Evolutionary conservation across 2,113 vertebrate species (phyloP), one percentile per base, ranked within the genome.

Genomic region (Pachyramphus minor): DNA sequence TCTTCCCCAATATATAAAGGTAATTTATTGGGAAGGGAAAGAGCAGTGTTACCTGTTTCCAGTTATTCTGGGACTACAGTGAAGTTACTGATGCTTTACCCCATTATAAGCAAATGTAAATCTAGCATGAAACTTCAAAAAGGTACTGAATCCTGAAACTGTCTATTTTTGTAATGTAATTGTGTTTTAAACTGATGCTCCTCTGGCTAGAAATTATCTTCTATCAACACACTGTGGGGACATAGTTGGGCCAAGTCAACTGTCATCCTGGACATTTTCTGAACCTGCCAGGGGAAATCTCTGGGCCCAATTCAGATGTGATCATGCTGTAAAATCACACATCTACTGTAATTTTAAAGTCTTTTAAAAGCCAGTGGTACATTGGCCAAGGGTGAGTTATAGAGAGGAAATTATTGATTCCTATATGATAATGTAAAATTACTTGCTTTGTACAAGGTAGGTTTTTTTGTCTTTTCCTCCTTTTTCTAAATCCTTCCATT

Each of bases 1-100:
- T 71, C 89, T 97, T 95, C 88, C 95, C 79, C 71, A 66, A 63
- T 94, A 91, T 45, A 93, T 64, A 79, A 53, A 62, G 68, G 72
- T 88, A 95, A 96, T 97, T 97, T 94, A 91, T 55, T 87, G 77
- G 67, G 72, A 86, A 94, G 58, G 50, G 85, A 80, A 96, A 64
- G 49, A 92, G 28, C 35, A 56, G 19, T n/a, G 77, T 86, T 90
- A 88, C 30, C 37, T 84, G 16, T 52, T 93, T 63, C 60, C 67
- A 75, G 56, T 75, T 91, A 71, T 71, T 64, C n/a, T 86, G 44
- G 8, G 63, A 59, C 30, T 77, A 53, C 53, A 91, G 50, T 58
- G 75, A 91, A 82, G n/a, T 71, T 75, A 72, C 56, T 49, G 33
- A 23, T 83, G 88, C 88, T 93, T 88, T 83, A 86, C 68, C 88